Conservation (phyloP, 2,113 vertebrate species). For the Tragelaphus imberbis region DNA sequence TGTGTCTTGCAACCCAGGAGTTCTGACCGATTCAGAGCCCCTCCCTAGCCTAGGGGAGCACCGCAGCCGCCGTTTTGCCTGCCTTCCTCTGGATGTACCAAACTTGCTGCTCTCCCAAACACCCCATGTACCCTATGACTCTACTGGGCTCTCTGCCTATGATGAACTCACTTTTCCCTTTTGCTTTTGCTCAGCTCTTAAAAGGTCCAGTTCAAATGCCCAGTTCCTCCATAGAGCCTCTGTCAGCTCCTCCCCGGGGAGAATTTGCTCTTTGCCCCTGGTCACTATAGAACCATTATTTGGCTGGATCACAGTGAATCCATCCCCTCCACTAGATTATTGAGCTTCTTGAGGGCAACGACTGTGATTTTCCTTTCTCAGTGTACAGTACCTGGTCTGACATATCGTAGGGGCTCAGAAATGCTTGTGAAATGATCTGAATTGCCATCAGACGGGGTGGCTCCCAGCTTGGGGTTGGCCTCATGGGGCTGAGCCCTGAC, state of each 20-base stretch:
- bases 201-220: neutral
- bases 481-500: neutral
- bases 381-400: neutral
- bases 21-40: neutral
- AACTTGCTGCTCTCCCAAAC: neutral
- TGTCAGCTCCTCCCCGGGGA: neutral
- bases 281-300: neutral
- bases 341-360: neutral
- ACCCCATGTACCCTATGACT: fast-evolving
- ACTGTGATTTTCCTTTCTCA: neutral
- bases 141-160: neutral
- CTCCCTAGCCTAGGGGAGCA: neutral
- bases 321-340: neutral
- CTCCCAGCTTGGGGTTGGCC: neutral
- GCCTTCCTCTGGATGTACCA: neutral
- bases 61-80: neutral
- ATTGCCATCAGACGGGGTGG: neutral
- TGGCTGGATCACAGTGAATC: neutral
- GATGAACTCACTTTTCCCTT: neutral
- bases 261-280: neutral
- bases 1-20: neutral
- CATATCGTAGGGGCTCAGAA: neutral
- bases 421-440: neutral
- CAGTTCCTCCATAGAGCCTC: neutral
- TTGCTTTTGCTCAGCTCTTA: neutral